Conservation (phyloP, 2,888 invertebrate species). For the Theretra japonica region DNA sequence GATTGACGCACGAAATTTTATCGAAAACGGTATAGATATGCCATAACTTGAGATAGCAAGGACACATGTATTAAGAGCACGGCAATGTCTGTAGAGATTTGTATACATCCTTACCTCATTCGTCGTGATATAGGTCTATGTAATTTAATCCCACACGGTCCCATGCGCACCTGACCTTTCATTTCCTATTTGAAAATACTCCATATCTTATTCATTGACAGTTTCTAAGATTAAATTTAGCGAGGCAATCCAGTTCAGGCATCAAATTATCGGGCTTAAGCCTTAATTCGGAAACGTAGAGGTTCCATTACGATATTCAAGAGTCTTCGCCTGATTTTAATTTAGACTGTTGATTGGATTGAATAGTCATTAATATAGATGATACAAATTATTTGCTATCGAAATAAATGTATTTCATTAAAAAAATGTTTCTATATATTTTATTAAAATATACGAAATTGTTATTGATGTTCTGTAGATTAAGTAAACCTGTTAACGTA, state of each 20-base stretch:
- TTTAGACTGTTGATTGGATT: background rate
- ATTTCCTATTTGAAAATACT: constrained; percentile 27
- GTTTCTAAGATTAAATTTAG: constrained; percentile 28
- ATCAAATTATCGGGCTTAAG: background rate
- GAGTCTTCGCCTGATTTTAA: background rate
- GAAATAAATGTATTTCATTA: too few species aligned
- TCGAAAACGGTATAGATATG: too few species aligned
- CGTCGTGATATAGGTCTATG: background rate
- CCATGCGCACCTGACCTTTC: constrained; percentile 20
- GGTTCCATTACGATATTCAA: background rate
- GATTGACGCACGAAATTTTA: too few species aligned
- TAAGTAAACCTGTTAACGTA: too few species aligned
- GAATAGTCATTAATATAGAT: background rate
- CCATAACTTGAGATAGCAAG: too few species aligned
- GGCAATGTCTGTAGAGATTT: background rate
- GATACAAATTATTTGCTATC: too few species aligned
- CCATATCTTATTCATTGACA: constrained; percentile 25
- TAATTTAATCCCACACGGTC: constrained; percentile 22
- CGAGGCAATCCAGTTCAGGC: constrained; percentile 4
- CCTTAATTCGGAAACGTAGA: background rate
- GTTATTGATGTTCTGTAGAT: too few species aligned
- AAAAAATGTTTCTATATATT: too few species aligned
- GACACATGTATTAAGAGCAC: background rate
- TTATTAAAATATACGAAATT: too few species aligned
- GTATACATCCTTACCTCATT: background rate